phyloP scores from a whole-genome alignment of 2,113 vertebrate genomes.

The Murina feae region DNA sequence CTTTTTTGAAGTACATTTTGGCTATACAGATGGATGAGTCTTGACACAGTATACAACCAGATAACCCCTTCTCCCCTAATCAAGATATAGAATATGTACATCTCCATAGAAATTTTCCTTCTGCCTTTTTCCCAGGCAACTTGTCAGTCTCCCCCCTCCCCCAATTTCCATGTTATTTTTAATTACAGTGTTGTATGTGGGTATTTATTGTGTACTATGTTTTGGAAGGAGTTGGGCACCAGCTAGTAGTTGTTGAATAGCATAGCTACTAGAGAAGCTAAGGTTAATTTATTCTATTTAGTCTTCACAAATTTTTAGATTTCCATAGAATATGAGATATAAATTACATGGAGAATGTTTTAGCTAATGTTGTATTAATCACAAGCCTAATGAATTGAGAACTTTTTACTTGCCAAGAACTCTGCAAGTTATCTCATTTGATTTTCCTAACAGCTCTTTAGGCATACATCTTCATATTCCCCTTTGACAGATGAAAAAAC shows the following conservation, averaged over 20 bases:
- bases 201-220: neutral
- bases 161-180: neutral
- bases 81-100: neutral
- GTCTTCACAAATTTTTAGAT: neutral
- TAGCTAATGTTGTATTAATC: neutral
- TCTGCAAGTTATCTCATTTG: neutral
- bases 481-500: neutral
- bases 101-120: neutral
- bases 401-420: neutral
- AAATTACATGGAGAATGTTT: neutral
- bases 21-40: neutral
- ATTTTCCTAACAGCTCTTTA: neutral
- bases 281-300: neutral
- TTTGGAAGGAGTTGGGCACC: neutral
- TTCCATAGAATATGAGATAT: neutral
- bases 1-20: neutral
- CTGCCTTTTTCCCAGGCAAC: neutral
- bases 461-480: neutral
- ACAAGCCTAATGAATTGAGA: neutral
- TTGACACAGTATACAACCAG: neutral
- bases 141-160: neutral
- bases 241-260: neutral
- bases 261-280: neutral
- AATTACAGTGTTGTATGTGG: neutral
- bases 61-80: neutral